Conservation (phyloP, 2,797 vertebrate species). For the Pangasius krempfi region DNA sequence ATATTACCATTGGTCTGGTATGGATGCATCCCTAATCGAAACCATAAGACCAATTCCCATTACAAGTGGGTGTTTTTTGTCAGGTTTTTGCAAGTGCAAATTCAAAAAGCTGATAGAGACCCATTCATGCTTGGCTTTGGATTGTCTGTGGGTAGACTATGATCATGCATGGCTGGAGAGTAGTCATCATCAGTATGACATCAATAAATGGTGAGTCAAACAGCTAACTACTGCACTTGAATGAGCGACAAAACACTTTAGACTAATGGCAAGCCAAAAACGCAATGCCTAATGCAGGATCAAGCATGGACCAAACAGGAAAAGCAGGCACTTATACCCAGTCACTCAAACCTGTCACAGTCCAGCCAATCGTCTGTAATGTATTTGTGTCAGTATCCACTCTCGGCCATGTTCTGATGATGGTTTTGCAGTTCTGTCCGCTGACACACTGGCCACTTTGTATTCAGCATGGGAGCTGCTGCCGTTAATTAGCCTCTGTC, state of each 20-base stretch:
- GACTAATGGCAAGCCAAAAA: constrained; percentile 33
- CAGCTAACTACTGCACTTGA: constrained; percentile 2
- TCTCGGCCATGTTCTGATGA: background rate
- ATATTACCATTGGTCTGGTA: background rate
- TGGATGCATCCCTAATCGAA: background rate
- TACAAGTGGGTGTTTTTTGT: background rate
- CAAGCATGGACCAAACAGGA: constrained; percentile 25
- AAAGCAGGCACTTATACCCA: constrained; percentile 33
- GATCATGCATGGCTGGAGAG: background rate
- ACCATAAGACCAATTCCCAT: background rate
- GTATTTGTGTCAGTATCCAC: constrained; percentile 15
- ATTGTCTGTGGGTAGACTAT: background rate
- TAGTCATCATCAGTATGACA: constrained; percentile 7
- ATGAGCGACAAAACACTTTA: constrained; percentile 1
- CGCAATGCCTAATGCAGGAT: constrained; percentile 5
- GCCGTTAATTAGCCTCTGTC: constrained; percentile 48
- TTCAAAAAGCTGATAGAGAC: background rate
- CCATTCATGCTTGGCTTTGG: background rate
- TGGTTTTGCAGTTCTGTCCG: constrained; percentile 9
- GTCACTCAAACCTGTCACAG: constrained; percentile 18
- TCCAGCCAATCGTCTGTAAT: constrained; percentile 20
- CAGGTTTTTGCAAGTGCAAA: background rate
- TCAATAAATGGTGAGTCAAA: constrained; percentile 19
- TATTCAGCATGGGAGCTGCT: constrained; percentile 53
- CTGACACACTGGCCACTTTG: constrained; percentile 47